phyloP scores from a whole-genome alignment of 1,140 invertebrate species.

The Teleopsis dalmanni region DNA sequence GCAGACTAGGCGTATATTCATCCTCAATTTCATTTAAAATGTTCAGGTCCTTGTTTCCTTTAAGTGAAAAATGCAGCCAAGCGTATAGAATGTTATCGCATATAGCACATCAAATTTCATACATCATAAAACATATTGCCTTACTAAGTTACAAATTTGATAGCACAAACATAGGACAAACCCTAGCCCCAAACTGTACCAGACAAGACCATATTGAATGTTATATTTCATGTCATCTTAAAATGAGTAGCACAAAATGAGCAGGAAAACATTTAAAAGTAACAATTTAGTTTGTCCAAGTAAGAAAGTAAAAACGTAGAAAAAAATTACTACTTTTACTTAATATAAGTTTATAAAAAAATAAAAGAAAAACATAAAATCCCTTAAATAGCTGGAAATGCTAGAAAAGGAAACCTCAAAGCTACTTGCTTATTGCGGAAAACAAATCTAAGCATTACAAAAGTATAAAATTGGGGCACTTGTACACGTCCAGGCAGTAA shows the following conservation, averaged over 20 bases:
- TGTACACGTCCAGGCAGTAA: neutral
- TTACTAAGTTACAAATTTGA: slow-evolving; percentile 7
- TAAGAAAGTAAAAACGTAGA: too few relatives aligned
- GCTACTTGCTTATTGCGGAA: neutral
- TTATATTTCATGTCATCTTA: neutral
- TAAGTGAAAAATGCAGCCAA: slow-evolving; percentile 8
- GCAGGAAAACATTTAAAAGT: too few relatives aligned
- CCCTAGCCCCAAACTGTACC: neutral
- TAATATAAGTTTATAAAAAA: too few relatives aligned
- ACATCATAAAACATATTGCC: slow-evolving; percentile 13
- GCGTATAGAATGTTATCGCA: slow-evolving; percentile 12
- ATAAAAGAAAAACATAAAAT: too few relatives aligned
- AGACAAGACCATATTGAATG: neutral
- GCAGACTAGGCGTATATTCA: too few relatives aligned
- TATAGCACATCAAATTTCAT: slow-evolving; percentile 13
- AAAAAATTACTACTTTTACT: too few relatives aligned
- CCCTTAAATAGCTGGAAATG: neutral
- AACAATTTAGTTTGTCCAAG: too few relatives aligned
- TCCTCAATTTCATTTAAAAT: too few relatives aligned
- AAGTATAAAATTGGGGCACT: neutral
- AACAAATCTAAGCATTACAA: neutral
- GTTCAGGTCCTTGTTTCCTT: too few relatives aligned
- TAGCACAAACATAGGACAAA: neutral
- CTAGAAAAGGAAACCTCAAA: neutral
- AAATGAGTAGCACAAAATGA: too few relatives aligned